Evolutionary conservation across 2,888 invertebrate genomes (phyloP), one percentile per base, ranked within the genome.

Genomic region (Bedellia somnulentella): DNA sequence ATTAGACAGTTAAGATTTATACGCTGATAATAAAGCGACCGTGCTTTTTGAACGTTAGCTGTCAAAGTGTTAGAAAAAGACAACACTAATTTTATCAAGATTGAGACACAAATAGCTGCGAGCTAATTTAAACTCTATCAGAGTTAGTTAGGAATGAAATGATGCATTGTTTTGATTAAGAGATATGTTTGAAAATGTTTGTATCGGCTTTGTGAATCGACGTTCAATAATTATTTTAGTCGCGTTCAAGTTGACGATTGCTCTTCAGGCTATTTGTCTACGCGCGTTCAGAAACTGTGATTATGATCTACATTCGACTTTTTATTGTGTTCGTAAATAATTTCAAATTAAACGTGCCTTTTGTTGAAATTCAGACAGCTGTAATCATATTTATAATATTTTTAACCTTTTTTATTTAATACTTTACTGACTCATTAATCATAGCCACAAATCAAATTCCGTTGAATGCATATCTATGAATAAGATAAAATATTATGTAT

Each of bases 221-320:
- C 57, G 54, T 60, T 58, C 56, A 50, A 62, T 71, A 71, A 71
- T 71, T 71, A 70, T 62, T 52, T 25, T n/a, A 49, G 57, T 56
- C 58, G 58, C 49, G 54, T 57, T 67, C 56, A 68, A 73, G 56
- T 54, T 61, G 64, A 64, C 64, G 67, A 71, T 70, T 70, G 70
- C 70, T 71, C 66, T 59, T 49, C 49, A 47, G 59, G 63, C 67
- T 71, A 73, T 73, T 73, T 73, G 73, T 73, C 73, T 68, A 68
- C 48, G 56, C 48, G 55, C 54, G 54, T 56, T 57, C 51, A 47
- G 49, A 46, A 51, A 55, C 52, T 42, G 30, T 40, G 71, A 71
- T 71, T 52, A 42, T 36, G 41, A 70, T 71, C 68, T 55, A 28
- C 30, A 24, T 28, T 13, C 8, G 10, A 14, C 26, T 26, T 26